phyloP scores from a whole-genome alignment of 2,113 vertebrate genomes.

The Gnathonemus echidnorhynchus region DNA sequence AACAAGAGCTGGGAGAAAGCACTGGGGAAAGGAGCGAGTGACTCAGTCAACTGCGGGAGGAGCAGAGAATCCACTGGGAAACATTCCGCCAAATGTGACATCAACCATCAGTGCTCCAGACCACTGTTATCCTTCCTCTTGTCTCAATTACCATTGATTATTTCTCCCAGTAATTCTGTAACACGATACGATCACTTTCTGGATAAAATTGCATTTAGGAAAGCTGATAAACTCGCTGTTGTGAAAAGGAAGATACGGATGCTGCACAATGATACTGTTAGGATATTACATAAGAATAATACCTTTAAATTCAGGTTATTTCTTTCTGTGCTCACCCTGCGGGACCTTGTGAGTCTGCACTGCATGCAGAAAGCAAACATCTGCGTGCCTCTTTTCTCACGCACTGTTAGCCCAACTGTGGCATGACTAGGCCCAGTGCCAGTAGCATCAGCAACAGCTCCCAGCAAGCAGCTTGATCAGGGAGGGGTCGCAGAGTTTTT shows the following conservation, averaged over 20 bases:
- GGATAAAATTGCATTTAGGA: not conserved
- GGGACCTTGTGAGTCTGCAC: not conserved
- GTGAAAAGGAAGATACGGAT: not conserved
- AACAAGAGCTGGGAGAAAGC: slow-evolving; percentile 12
- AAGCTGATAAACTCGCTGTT: not conserved
- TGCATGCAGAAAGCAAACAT: not conserved
- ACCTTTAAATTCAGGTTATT: not conserved
- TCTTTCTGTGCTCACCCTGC: not conserved
- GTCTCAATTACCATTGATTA: slow-evolving; percentile 3
- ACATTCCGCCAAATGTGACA: slow-evolving; percentile 26
- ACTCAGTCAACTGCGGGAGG: slow-evolving; percentile 21
- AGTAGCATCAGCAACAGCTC: not conserved
- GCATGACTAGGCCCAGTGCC: not conserved
- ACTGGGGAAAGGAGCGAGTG: not conserved
- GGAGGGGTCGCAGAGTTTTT: slow-evolving; percentile 28
- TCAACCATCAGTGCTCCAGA: not conserved
- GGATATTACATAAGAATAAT: not conserved
- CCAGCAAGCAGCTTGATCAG: not conserved
- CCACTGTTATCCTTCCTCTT: not conserved
- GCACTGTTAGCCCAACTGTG: not conserved
- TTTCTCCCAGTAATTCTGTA: not conserved
- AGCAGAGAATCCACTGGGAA: slow-evolving; percentile 36
- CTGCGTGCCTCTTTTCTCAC: not conserved
- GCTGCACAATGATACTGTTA: not conserved
- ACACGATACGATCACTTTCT: not conserved